Evolutionary conservation across 2,797 vertebrate genomes (phyloP).

Genomic region (Phrynocephalus vlangalii): DNA sequence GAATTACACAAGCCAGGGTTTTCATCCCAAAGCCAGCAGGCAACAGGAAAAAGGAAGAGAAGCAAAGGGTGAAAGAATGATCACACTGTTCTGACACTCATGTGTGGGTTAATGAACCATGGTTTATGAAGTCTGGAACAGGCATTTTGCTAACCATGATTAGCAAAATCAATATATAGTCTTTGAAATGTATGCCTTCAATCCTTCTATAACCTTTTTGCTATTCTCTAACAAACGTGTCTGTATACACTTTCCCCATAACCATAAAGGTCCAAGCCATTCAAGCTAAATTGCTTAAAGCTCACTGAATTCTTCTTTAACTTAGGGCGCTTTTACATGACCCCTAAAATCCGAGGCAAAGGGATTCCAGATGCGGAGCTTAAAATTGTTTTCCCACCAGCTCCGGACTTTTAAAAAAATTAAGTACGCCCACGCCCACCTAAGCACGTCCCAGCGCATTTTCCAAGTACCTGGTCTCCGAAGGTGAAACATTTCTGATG

Average conservation of each 20-base stretch:
- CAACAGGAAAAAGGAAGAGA: not conserved
- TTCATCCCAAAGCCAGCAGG: not conserved
- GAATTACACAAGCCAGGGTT: not conserved
- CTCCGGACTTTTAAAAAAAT: too few species aligned
- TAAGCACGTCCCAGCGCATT: too few species aligned
- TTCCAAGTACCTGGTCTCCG: too few species aligned
- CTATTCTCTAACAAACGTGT: not conserved
- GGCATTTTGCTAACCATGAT: not conserved
- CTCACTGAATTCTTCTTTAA: not conserved
- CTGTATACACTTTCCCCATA: too few species aligned
- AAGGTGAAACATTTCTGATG: too few species aligned
- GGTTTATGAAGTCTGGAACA: not conserved
- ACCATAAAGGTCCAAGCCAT: not conserved
- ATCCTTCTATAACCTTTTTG: not conserved
- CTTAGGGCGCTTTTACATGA: too few species aligned
- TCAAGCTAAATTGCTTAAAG: not conserved
- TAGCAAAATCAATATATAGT: not conserved
- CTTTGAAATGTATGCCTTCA: not conserved
- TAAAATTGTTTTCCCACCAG: too few species aligned
- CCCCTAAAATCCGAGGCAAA: too few species aligned
- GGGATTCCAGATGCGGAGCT: too few species aligned
- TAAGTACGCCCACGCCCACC: too few species aligned
- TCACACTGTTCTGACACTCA: not conserved
- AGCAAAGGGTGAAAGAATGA: not conserved
- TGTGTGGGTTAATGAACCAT: not conserved